Base-by-base conservation (phyloP, 2,888 invertebrate genomes). In the Eupsilia transversa region DNA sequence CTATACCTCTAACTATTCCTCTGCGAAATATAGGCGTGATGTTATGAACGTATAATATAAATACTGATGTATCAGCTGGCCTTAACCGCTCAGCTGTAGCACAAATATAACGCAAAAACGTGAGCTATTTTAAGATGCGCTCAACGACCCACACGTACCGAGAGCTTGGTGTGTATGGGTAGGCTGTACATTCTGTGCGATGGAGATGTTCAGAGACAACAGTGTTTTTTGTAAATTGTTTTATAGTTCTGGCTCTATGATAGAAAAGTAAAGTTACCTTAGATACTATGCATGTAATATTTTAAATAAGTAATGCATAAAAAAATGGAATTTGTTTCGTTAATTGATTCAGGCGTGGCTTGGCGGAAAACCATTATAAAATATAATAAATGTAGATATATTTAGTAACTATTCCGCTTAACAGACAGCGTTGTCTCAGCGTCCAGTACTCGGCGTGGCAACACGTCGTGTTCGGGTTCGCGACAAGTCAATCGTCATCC, bases 21-120 rank as follows among this genome's bases (percentile, higher is more conserved):
- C 30, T 14, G 12, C 0, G 14, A 7, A 17, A n/a, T n/a, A 27
- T 27, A 14, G 1, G 14, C 14, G 6, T 14, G 14, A 54, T n/a
- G n/a, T 12, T 54, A 17, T 27, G 49, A 57, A 23, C 23, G 20
- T 63, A 35, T 67, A 76, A 27, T 41, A 74, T 64, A 38, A 66
- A 41, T 66, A 52, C 2, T 27, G 49, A 61, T 49, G 38, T 33
- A 7, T 35, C 27, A 23, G 6, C 0, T 35, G 84, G 59, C 83
- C 81, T 84, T 84, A 77, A 74, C 83, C 83, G 73, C 56, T 84
- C 84, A 83, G 84, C 84, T 84, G 83, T 49, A 12, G 33, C 6
- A 67, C 64, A 23, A 30, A 71, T 80, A 83, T 84, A 83, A 56
- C 41, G 27, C 67, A 27, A 30, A 38, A 65, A 65, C 46, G 68